phyloP scores from a whole-genome alignment of 2,797 vertebrate genomes.

The Brachyrhaphis roseni region DNA sequence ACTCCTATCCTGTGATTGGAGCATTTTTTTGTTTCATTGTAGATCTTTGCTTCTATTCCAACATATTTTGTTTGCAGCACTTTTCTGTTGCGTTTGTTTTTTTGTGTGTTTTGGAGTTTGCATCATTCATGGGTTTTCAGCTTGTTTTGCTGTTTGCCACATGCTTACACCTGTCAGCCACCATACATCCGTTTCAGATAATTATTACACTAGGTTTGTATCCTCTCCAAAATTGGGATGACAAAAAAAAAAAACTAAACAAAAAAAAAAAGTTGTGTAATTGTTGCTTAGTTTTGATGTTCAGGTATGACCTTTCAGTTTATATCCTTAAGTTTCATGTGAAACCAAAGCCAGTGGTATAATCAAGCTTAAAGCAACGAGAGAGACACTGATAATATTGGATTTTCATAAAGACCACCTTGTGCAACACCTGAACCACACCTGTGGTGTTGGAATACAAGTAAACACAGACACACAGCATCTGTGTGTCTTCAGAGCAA shows the following conservation, averaged over 20 bases:
- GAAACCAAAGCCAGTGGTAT: background rate
- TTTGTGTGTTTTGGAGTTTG: too few relatives aligned
- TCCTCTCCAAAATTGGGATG: background rate
- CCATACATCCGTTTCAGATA: background rate
- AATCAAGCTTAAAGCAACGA: background rate
- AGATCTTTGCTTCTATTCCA: too few relatives aligned
- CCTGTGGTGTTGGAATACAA: background rate
- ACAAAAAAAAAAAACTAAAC: background rate
- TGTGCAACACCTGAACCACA: conserved; percentile 3
- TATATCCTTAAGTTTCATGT: background rate
- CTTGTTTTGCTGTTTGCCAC: too few relatives aligned
- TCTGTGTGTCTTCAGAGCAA: too few relatives aligned
- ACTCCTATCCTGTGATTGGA: too few relatives aligned
- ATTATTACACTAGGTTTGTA: background rate
- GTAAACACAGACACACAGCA: background rate
- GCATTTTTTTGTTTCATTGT: too few relatives aligned
- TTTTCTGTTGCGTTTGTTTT: too few relatives aligned
- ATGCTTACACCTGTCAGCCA: too few relatives aligned
- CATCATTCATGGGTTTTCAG: too few relatives aligned
- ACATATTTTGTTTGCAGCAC: too few relatives aligned
- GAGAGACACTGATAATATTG: background rate
- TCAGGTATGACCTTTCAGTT: background rate
- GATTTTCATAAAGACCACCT: background rate
- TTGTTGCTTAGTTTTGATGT: background rate
- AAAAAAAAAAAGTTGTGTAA: background rate